Conservation (phyloP, 1,140 invertebrate species). For the Melitaea cinxia region DNA sequence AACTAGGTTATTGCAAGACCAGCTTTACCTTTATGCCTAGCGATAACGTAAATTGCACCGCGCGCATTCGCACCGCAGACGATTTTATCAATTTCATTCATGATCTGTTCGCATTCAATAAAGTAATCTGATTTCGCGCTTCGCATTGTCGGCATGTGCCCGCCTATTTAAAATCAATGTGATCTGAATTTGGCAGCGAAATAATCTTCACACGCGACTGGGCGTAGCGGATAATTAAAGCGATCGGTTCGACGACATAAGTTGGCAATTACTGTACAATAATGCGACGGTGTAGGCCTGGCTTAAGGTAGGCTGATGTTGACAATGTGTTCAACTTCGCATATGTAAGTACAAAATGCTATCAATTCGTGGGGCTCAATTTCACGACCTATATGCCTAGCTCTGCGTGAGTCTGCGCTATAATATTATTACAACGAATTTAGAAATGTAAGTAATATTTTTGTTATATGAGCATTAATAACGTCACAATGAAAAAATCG, state of each 20-base stretch:
- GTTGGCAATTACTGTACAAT: slow-evolving; percentile 70
- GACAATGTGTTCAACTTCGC: slow-evolving; percentile 22
- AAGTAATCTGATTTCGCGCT: slow-evolving; percentile 65
- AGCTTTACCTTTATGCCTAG: slow-evolving; percentile 30
- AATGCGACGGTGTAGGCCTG: slow-evolving; percentile 42
- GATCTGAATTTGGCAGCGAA: slow-evolving; percentile 70
- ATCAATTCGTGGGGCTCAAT: slow-evolving; percentile 18
- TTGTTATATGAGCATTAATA: too few relatives aligned
- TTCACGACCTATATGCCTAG: slow-evolving; percentile 9
- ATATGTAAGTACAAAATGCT: slow-evolving; percentile 28
- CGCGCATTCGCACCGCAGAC: slow-evolving; percentile 52
- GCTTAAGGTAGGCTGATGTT: slow-evolving; percentile 52
- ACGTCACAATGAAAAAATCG: too few relatives aligned
- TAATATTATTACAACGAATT: slow-evolving; percentile 4
- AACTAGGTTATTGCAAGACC: slow-evolving; percentile 38
- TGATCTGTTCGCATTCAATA: slow-evolving; percentile 65
- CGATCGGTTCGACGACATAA: slow-evolving; percentile 69
- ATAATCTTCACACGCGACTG: slow-evolving; percentile 70
- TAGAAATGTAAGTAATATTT: neutral
- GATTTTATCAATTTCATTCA: slow-evolving; percentile 68
- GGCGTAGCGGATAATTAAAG: slow-evolving; percentile 64
- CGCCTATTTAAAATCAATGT: slow-evolving; percentile 57
- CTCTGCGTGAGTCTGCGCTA: neutral
- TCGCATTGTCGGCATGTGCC: slow-evolving; percentile 55
- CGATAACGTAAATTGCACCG: slow-evolving; percentile 48